phyloP scores from a whole-genome alignment of 2,888 invertebrate species.

The Cryptus armator region DNA sequence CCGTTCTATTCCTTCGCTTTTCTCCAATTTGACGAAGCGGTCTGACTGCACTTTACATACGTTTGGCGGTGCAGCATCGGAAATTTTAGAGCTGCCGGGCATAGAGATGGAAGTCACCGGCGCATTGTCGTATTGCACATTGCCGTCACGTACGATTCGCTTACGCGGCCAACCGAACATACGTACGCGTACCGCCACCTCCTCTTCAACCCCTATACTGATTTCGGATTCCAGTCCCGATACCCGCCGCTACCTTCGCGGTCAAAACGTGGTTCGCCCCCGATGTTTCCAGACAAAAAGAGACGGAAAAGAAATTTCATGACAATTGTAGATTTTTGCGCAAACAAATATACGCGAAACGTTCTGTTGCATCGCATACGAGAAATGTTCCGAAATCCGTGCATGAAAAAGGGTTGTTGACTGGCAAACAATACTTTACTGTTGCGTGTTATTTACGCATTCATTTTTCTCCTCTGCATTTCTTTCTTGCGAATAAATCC shows the following conservation, averaged over 20 bases:
- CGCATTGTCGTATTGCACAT: slow-evolving; percentile 74
- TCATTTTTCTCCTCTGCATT: background rate
- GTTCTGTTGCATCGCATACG: no score
- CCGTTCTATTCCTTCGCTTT: background rate
- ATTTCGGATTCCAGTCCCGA: slow-evolving; percentile 80
- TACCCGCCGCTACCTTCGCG: slow-evolving; percentile 67
- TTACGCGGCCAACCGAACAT: slow-evolving; percentile 46
- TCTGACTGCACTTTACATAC: slow-evolving; percentile 51
- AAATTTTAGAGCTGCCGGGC: background rate
- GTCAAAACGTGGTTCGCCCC: slow-evolving; percentile 72
- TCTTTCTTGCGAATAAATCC: no score
- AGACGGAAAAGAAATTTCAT: background rate
- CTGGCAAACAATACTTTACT: slow-evolving; percentile 31
- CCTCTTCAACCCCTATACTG: slow-evolving; percentile 74
- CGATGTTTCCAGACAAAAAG: slow-evolving; percentile 36
- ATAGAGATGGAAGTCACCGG: slow-evolving; percentile 31
- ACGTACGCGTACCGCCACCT: slow-evolving; percentile 19
- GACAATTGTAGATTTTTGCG: slow-evolving; percentile 40
- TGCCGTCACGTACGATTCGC: slow-evolving; percentile 79
- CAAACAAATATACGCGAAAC: slow-evolving; percentile 43
- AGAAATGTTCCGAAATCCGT: no score
- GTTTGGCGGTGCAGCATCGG: slow-evolving; percentile 37
- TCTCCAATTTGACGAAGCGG: slow-evolving; percentile 10
- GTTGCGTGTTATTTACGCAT: slow-evolving; percentile 3
- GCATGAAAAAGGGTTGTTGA: slow-evolving; percentile 18